Evolutionary conservation across 92 coral and sea anemone genomes (phyloP).

Genomic region (Actinernus sp.): DNA sequence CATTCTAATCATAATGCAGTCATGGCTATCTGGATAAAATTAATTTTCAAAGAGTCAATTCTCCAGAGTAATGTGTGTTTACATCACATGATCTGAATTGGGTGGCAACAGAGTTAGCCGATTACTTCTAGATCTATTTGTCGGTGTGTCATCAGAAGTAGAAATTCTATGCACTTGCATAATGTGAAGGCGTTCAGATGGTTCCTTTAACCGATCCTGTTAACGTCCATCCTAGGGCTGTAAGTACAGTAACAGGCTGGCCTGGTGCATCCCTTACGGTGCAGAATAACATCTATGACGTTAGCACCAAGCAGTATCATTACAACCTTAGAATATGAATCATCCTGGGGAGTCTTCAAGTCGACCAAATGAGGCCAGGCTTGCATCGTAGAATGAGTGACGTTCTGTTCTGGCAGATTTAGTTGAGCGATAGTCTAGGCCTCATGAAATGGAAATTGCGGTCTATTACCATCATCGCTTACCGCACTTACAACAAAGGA

Average conservation of each 20-base stretch:
- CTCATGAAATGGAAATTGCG: too few species aligned
- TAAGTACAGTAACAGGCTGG: too few species aligned
- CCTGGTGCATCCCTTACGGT: slow-evolving; percentile 50
- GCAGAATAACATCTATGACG: slow-evolving; percentile 30
- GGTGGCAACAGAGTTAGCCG: too few species aligned
- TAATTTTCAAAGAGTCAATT: too few species aligned
- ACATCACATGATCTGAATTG: too few species aligned
- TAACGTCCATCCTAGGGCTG: slow-evolving; percentile 59
- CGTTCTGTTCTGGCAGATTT: slow-evolving; percentile 18
- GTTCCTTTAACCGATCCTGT: slow-evolving; percentile 37
- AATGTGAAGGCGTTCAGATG: slow-evolving; percentile 17
- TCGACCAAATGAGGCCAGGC: slow-evolving; percentile 20
- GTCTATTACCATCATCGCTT: too few species aligned
- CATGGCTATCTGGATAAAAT: too few species aligned
- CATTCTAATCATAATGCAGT: too few species aligned
- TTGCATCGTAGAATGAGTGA: slow-evolving; percentile 21
- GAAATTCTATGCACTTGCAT: slow-evolving; percentile 39
- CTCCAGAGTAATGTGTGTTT: too few species aligned
- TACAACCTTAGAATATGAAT: slow-evolving; percentile 25
- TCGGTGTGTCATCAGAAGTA: slow-evolving; percentile 30
- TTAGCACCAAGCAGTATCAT: slow-evolving; percentile 42
- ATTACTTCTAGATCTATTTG: too few species aligned
- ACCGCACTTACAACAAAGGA: too few species aligned
- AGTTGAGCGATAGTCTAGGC: too few species aligned
- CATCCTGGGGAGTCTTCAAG: slow-evolving; percentile 21